These are phyloP conservation scores for Drosophila pseudoobscura DNA, from an alignment of 1,140 invertebrate genomes.

Conservation along the genomic window DNA sequence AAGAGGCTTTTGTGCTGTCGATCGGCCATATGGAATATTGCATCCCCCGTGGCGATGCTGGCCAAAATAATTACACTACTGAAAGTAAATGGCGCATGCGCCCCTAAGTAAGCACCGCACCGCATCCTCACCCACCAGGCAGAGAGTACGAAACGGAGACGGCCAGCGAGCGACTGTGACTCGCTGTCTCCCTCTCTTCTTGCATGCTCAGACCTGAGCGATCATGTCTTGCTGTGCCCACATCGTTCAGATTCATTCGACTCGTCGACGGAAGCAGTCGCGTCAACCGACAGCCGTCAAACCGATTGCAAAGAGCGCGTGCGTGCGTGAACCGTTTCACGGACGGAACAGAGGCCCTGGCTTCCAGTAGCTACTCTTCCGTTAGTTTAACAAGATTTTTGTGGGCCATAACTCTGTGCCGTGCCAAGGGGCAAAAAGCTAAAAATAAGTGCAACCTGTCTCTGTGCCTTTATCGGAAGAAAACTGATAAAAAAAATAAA, in stretches of 20 bases:
- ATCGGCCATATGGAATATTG: conserved; percentile 24
- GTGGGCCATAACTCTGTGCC: conserved; percentile 6
- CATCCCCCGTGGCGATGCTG: conserved; percentile 27
- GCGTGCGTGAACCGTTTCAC: conserved; percentile 48
- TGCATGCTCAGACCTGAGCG: conserved; percentile 27
- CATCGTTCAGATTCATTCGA: conserved; percentile 55
- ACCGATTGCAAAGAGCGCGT: conserved; percentile 42
- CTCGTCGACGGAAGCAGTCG: conserved; percentile 45
- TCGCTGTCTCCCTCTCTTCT: background rate
- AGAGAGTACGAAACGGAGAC: conserved; percentile 7
- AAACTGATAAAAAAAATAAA: conserved; percentile 39
- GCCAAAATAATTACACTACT: conserved; percentile 37
- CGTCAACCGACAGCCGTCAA: conserved; percentile 38
- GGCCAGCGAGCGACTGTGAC: background rate
- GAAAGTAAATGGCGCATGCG: conserved; percentile 54
- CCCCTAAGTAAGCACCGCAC: conserved; percentile 41
- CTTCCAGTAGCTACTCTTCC: too few relatives aligned
- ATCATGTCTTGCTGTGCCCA: conserved; percentile 2
- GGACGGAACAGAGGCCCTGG: too few relatives aligned
- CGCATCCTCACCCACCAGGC: conserved; percentile 7
- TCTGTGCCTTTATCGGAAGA: conserved; percentile 23
- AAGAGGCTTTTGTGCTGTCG: conserved; percentile 32
- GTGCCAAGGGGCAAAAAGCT: conserved; percentile 16
- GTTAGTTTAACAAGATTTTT: conserved; percentile 23
- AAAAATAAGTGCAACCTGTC: conserved; percentile 38